These are phyloP conservation scores for Tachina lurida DNA, from an alignment of 2,888 invertebrate genomes.

Conservation along the genomic window DNA sequence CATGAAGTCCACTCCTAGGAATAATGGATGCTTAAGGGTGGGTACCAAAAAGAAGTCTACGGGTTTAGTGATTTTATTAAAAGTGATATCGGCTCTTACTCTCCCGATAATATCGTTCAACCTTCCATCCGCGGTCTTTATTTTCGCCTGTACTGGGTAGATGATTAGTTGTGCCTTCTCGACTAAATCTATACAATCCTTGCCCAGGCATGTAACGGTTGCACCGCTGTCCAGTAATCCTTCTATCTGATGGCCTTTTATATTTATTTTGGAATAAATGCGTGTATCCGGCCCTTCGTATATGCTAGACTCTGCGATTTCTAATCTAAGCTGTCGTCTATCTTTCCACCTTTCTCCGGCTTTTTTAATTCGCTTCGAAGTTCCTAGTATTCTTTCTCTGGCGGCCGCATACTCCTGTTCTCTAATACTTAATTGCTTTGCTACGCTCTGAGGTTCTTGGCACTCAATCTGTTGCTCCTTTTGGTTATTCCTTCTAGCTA, in stretches of 20 bases:
- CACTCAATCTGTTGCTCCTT: too few species aligned
- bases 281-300: not conserved
- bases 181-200: not conserved
- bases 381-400: not conserved
- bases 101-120: not conserved
- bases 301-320: not conserved
- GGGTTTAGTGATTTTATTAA: not conserved
- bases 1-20: conserved; percentile 1
- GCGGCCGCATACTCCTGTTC: not conserved
- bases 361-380: not conserved
- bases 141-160: not conserved
- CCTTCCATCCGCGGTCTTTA: not conserved
- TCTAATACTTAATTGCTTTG: not conserved
- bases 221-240: conserved; percentile 24
- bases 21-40: not conserved
- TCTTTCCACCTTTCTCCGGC: not conserved
- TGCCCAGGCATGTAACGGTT: conserved; percentile 1
- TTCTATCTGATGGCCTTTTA: not conserved
- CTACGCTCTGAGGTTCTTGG: too few species aligned
- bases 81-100: not conserved
- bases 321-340: not conserved
- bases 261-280: not conserved
- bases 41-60: not conserved
- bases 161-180: not conserved
- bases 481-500: too few species aligned